A percentile compares a stretch with the other conserved stretches of the same genome.
Conservation (phyloP, 1,140 invertebrate genomes). For the Heliconius himera region DNA sequence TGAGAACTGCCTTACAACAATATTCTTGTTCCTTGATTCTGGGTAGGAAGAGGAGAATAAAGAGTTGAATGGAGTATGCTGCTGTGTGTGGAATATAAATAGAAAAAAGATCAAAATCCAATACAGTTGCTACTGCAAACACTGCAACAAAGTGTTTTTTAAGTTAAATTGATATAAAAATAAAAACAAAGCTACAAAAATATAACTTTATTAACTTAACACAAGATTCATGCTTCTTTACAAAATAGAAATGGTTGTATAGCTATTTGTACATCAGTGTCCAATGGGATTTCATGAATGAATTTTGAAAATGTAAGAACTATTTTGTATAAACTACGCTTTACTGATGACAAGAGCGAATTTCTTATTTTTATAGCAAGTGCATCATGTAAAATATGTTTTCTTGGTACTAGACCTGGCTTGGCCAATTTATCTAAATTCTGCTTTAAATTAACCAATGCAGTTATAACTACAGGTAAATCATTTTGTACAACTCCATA, state of each 20-base stretch:
- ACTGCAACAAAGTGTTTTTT: no score
- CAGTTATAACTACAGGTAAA: constrained; percentile 85
- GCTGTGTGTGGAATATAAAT: no score
- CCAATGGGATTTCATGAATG: constrained; percentile 85
- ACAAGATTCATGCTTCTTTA: constrained; percentile 70
- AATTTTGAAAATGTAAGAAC: constrained; percentile 86
- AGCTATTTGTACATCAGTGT: constrained; percentile 75
- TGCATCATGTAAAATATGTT: constrained; percentile 82
- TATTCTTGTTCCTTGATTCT: no score
- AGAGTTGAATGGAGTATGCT: no score
- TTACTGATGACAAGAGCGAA: constrained; percentile 84
- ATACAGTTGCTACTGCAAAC: background rate
- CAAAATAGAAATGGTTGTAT: constrained; percentile 80
- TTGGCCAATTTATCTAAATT: constrained; percentile 87
- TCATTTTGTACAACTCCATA: constrained; percentile 92
- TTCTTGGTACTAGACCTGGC: constrained; percentile 83
- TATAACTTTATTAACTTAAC: constrained; percentile 26
- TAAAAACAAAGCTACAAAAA: constrained; percentile 9
- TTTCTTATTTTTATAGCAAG: constrained; percentile 84
- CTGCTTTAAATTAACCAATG: constrained; percentile 85
- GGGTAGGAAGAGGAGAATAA: no score
- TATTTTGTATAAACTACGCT: constrained; percentile 89
- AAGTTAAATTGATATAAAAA: background rate
- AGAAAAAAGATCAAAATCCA: no score
- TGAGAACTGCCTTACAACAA: no score